Evolutionary conservation across 2,797 vertebrate species (phyloP).

Genomic region (Sciurus vulgaris): DNA sequence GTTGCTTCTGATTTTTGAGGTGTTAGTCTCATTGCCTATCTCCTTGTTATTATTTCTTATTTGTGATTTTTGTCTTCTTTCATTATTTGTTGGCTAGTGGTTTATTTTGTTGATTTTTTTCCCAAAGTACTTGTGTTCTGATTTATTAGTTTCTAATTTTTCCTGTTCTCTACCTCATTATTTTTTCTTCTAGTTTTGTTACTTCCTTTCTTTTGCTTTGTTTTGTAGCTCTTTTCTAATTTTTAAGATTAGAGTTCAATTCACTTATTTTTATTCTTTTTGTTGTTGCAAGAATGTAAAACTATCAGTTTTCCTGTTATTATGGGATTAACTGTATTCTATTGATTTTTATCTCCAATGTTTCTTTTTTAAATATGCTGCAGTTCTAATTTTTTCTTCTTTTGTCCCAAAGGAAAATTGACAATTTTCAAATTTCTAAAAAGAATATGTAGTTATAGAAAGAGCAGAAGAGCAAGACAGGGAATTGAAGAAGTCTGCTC

Average conservation of each 20-base stretch:
- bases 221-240: not conserved
- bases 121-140: not conserved
- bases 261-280: not conserved
- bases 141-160: slow-evolving; percentile 18
- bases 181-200: slow-evolving; percentile 6
- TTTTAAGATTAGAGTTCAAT: slow-evolving; percentile 10
- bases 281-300: slow-evolving; percentile 18
- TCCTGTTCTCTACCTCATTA: not conserved
- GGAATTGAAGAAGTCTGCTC: not conserved
- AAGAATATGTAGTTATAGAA: slow-evolving; percentile 29
- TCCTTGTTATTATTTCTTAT: not conserved
- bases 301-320: not conserved
- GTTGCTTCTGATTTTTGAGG: not conserved
- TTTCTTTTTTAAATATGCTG: not conserved
- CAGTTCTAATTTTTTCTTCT: not conserved
- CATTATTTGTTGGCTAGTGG: slow-evolving; percentile 3
- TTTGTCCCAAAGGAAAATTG: not conserved
- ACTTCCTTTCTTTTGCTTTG: not conserved
- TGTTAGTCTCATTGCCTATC: not conserved
- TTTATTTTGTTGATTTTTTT: slow-evolving; percentile 31
- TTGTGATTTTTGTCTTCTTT: slow-evolving; percentile 14
- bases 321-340: not conserved
- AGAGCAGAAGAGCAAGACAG: not conserved
- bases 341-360: not conserved
- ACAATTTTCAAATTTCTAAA: not conserved